Conservation (phyloP, 2,113 vertebrate species). For the Scortum barcoo region DNA sequence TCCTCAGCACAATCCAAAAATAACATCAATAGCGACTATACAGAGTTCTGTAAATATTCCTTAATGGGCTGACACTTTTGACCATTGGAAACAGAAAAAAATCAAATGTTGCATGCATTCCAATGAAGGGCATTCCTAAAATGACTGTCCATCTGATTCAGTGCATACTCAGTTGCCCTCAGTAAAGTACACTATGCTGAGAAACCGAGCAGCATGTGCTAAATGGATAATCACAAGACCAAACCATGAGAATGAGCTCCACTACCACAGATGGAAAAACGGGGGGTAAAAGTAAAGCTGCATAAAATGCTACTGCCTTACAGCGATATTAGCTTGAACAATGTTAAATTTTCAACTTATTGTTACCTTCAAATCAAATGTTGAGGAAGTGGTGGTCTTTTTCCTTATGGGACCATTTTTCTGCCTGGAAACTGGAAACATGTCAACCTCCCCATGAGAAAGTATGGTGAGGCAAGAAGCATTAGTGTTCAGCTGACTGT, state of each 20-base stretch:
- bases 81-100: no score
- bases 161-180: not conserved
- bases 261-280: no score
- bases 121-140: not conserved
- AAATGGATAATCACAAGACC: not conserved
- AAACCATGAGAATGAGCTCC: not conserved
- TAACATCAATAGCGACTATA: not conserved
- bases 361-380: no score
- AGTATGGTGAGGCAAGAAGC: no score
- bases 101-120: not conserved
- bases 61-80: not conserved
- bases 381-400: no score
- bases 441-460: no score
- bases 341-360: no score
- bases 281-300: not conserved
- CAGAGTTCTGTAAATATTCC: not conserved
- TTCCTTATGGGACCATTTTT: no score
- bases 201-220: not conserved
- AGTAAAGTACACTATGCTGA: not conserved
- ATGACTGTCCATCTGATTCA: not conserved
- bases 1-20: not conserved
- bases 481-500: not conserved
- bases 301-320: not conserved
- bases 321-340: no score
- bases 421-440: no score